phyloP scores from a whole-genome alignment of 2,113 vertebrate genomes.

The Cynoglossus semilaevis region DNA sequence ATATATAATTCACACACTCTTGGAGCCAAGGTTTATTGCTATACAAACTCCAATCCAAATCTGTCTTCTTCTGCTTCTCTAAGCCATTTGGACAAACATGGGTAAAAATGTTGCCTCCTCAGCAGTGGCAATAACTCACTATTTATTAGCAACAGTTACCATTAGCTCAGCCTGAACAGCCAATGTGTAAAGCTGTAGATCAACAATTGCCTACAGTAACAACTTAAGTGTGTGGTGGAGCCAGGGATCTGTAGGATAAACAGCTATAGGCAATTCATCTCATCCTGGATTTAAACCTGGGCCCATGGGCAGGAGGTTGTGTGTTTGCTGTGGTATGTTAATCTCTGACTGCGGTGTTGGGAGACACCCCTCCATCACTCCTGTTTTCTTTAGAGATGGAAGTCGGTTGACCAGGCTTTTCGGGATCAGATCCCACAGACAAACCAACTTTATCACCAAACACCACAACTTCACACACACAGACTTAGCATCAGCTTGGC shows the following conservation, averaged over 20 bases:
- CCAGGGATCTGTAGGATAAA: constrained; percentile 17
- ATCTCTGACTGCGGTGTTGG: constrained; percentile 13
- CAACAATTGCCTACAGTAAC: constrained; percentile 6
- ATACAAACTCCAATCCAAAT: no score
- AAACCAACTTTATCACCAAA: constrained; percentile 37
- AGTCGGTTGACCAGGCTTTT: constrained; percentile 15
- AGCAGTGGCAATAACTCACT: no score
- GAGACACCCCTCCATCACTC: constrained; percentile 24
- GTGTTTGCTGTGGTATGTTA: constrained; percentile 1
- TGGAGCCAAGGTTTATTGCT: no score
- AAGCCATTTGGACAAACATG: no score
- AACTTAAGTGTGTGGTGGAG: constrained; percentile 6
- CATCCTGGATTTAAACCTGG: constrained; percentile 1
- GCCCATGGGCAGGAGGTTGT: not conserved
- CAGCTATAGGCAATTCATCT: constrained; percentile 29
- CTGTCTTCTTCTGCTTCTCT: no score
- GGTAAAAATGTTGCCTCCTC: no score
- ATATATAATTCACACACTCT: no score
- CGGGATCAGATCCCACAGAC: constrained; percentile 36
- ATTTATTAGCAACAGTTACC: not conserved
- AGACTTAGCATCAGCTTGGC: constrained; percentile 21
- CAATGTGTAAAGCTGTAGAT: constrained; percentile 11
- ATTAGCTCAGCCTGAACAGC: constrained; percentile 10
- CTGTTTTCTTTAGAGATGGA: constrained; percentile 44
- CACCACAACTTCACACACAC: no score